These are phyloP conservation scores for Oligia fasciuncula DNA, from an alignment of 2,888 invertebrate species.

Conservation along the genomic window DNA sequence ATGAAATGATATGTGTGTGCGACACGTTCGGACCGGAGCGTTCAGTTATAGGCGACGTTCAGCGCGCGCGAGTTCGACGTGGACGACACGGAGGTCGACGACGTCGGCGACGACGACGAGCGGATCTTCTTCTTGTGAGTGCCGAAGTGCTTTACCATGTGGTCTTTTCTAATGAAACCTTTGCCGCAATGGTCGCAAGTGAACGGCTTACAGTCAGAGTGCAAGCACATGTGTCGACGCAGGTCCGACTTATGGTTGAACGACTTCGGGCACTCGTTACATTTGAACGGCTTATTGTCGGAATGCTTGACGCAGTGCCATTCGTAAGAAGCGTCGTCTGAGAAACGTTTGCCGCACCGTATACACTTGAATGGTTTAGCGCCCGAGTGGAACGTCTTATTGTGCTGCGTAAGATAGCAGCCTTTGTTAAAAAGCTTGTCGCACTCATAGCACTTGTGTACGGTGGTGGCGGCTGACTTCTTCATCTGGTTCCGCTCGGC, in stretches of 20 bases:
- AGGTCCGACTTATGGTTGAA: slow-evolving; percentile 98
- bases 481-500: slow-evolving; percentile 85
- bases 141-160: slow-evolving; percentile 96
- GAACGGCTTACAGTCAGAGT: slow-evolving; percentile 96
- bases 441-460: slow-evolving; percentile 94
- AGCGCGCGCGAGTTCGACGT: slow-evolving; percentile 59
- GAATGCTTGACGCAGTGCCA: slow-evolving; percentile 94
- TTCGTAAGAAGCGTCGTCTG: slow-evolving; percentile 92
- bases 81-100: slow-evolving; percentile 73
- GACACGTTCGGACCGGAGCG: slow-evolving; percentile 26
- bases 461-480: slow-evolving; percentile 75
- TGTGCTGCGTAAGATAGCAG: slow-evolving; percentile 97
- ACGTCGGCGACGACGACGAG: slow-evolving; percentile 76
- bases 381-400: slow-evolving; percentile 96
- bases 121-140: slow-evolving; percentile 92
- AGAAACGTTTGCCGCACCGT: slow-evolving; percentile 96
- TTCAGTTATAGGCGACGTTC: slow-evolving; percentile 51
- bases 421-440: slow-evolving; percentile 95
- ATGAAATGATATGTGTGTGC: slow-evolving; percentile 79
- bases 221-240: slow-evolving; percentile 95
- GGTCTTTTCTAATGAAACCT: slow-evolving; percentile 97
- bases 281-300: slow-evolving; percentile 96
- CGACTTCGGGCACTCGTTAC: slow-evolving; percentile 95
- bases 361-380: slow-evolving; percentile 96
- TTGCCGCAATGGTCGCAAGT: slow-evolving; percentile 95